Percentiles rank a stretch among this genome's conserved stretches.
Conservation (phyloP, 2,797 vertebrate genomes). For the Distichodus sexfasciatus region DNA sequence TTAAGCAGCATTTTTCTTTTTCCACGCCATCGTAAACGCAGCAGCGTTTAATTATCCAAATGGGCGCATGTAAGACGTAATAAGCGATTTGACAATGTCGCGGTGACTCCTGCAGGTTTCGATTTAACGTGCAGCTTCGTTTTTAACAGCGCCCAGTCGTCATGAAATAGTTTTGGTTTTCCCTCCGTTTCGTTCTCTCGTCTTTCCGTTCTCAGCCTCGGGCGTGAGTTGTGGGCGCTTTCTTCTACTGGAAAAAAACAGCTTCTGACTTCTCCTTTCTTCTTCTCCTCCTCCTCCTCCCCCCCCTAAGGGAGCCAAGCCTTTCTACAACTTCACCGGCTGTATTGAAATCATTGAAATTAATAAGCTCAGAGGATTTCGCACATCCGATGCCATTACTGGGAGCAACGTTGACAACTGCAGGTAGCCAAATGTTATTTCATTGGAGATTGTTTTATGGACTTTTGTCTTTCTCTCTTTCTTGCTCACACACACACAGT, state of each 20-base stretch:
- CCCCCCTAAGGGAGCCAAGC: slow-evolving; percentile 66
- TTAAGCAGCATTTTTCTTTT: too few species aligned
- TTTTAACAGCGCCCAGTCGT: not conserved
- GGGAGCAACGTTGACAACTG: slow-evolving; percentile 73
- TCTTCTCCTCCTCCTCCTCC: slow-evolving; percentile 43
- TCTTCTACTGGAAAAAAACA: slow-evolving; percentile 35
- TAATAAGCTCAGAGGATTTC: slow-evolving; percentile 75
- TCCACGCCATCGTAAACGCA: too few species aligned
- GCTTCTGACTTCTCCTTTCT: slow-evolving; percentile 36
- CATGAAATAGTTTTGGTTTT: slow-evolving; percentile 5
- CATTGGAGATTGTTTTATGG: not conserved
- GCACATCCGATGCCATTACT: slow-evolving; percentile 66
- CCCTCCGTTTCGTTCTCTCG: not conserved
- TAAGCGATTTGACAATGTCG: too few species aligned
- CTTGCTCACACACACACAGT: not conserved
- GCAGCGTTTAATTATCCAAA: too few species aligned
- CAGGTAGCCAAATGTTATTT: slow-evolving; percentile 75
- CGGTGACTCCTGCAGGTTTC: too few species aligned
- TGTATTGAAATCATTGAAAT: slow-evolving; percentile 83
- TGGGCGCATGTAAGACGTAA: too few species aligned
- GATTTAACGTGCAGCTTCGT: too few species aligned
- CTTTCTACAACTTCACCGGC: slow-evolving; percentile 82
- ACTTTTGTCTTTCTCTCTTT: not conserved
- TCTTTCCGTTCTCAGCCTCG: slow-evolving; percentile 19
- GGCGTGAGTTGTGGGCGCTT: slow-evolving; percentile 21